These are phyloP conservation scores for Andrena dorsata DNA, from an alignment of 2,888 invertebrate genomes.

Conservation along the genomic window DNA sequence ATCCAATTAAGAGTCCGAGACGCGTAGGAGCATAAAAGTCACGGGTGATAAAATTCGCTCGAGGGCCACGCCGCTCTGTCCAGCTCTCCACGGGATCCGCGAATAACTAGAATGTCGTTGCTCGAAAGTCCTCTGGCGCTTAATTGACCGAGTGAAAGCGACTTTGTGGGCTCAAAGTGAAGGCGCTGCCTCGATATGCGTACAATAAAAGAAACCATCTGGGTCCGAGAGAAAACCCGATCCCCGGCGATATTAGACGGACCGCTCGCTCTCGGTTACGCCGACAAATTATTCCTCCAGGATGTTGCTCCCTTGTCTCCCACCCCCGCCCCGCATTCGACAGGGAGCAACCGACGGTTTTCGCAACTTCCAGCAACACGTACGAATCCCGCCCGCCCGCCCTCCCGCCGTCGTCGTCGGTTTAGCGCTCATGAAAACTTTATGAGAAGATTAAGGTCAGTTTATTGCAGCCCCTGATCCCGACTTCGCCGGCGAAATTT, in stretches of 20 bases:
- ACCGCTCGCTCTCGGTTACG: constrained; percentile 33
- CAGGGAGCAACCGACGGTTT: constrained; percentile 10
- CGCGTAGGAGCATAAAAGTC: constrained; percentile 5
- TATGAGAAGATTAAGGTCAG: constrained; percentile 56
- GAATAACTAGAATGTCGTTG: constrained; percentile 63
- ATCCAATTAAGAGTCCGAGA: constrained; percentile 34
- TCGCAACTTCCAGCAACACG: constrained; percentile 21
- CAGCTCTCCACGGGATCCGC: constrained; percentile 42
- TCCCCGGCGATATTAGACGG: constrained; percentile 49
- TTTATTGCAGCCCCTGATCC: constrained; percentile 38
- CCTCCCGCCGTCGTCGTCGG: constrained; percentile 2
- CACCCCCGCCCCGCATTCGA: neutral
- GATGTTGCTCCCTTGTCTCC: neutral
- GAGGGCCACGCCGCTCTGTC: neutral
- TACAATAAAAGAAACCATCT: constrained; percentile 70
- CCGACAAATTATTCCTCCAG: constrained; percentile 20
- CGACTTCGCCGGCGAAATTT: constrained; percentile 29
- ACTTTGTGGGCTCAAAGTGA: constrained; percentile 67
- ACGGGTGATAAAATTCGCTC: neutral
- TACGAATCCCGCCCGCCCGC: neutral
- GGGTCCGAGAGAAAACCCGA: constrained; percentile 60
- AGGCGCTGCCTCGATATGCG: constrained; percentile 68
- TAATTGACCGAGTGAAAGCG: constrained; percentile 74
- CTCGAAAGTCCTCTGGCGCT: constrained; percentile 66
- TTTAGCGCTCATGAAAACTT: constrained; percentile 52